These are phyloP conservation scores for Chromoteleia sp. DNA, from an alignment of 2,888 invertebrate species.

Conservation along the genomic window DNA sequence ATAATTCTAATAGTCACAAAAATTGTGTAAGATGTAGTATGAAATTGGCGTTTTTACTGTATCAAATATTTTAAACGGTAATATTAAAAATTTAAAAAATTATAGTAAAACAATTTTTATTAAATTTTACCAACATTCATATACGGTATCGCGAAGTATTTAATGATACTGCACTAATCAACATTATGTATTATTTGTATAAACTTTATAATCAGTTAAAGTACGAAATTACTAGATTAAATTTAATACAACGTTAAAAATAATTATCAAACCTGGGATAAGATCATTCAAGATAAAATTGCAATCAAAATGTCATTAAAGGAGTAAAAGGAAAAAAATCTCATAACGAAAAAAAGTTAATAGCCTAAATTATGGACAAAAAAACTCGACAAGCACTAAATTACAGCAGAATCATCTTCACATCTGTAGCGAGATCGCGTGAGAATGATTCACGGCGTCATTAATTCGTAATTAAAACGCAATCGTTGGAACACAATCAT, in stretches of 20 bases:
- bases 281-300: slow-evolving; percentile 8
- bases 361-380: slow-evolving; percentile 15
- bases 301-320: slow-evolving; percentile 16
- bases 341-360: slow-evolving; percentile 19
- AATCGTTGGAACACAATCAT: slow-evolving; percentile 46
- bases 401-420: slow-evolving; percentile 44
- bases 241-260: background rate
- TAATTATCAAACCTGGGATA: background rate
- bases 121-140: no score
- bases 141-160: no score
- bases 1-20: no score
- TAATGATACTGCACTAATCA: no score
- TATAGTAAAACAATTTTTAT: no score
- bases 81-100: no score
- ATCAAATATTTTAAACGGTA: no score
- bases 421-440: slow-evolving; percentile 16
- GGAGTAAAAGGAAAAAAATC: slow-evolving; percentile 1
- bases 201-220: no score
- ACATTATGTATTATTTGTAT: no score
- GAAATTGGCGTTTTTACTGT: no score
- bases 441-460: slow-evolving; percentile 25
- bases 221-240: background rate
- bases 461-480: slow-evolving; percentile 55
- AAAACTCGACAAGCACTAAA: slow-evolving; percentile 19
- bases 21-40: no score